Conservation (phyloP, 2,113 vertebrate species). For the Eulemur rufifrons region DNA sequence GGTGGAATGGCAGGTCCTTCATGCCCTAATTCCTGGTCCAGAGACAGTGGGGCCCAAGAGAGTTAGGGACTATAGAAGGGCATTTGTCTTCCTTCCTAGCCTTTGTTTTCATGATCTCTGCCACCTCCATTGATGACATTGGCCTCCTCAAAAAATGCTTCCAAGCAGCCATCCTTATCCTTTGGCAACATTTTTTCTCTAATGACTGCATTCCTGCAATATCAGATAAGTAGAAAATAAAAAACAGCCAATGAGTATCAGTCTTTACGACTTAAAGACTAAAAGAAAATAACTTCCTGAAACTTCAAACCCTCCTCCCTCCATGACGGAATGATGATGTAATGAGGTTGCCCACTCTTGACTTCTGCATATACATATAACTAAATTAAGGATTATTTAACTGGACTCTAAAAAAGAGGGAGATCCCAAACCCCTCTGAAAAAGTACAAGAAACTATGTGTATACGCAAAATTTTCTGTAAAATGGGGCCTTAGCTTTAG, state of each 20-base stretch:
- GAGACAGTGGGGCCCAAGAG: neutral
- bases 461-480: neutral
- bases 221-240: slow-evolving; percentile 33
- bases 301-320: neutral
- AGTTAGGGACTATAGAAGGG: rapidly evolving
- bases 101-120: neutral
- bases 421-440: neutral
- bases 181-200: slow-evolving; percentile 50
- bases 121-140: neutral
- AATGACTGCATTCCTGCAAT: neutral
- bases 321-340: neutral
- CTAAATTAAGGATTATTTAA: neutral
- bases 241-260: neutral
- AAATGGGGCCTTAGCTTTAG: neutral
- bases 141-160: neutral
- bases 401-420: neutral
- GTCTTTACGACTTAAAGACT: neutral
- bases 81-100: neutral
- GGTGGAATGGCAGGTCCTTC: neutral
- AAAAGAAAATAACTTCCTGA: neutral
- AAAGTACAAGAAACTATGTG: neutral
- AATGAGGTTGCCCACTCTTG: neutral
- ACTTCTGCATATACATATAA: neutral
- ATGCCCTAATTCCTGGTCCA: neutral
- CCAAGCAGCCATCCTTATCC: neutral